Conservation (phyloP, 2,797 vertebrate species). For the Stomatorhinus walkeri region DNA sequence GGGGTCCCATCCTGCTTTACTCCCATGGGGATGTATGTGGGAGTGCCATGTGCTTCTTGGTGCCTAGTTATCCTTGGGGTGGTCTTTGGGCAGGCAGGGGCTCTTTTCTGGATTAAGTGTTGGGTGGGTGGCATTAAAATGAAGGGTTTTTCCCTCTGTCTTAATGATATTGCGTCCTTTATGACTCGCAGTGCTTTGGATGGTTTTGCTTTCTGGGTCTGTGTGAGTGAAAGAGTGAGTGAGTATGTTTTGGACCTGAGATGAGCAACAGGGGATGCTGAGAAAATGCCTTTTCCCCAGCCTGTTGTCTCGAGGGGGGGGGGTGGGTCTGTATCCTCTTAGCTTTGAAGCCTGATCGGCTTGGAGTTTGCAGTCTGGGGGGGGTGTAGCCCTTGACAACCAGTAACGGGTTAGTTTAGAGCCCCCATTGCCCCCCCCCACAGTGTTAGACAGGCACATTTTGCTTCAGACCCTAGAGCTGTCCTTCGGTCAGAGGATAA, state of each 20-base stretch:
- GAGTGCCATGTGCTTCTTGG: background rate
- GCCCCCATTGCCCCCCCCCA: background rate
- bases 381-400: background rate
- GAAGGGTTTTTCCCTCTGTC: background rate
- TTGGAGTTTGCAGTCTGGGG: background rate
- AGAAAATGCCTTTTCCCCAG: background rate
- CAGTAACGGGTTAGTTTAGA: background rate
- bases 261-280: background rate
- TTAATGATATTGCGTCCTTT: background rate
- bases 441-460: background rate
- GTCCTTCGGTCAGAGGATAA: background rate
- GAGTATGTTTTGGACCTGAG: background rate
- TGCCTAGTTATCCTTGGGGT: background rate
- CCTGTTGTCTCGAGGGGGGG: background rate
- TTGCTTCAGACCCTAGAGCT: background rate
- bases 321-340: background rate
- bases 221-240: background rate
- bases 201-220: background rate
- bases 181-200: background rate
- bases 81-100: background rate
- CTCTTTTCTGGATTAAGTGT: background rate
- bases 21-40: background rate
- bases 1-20: background rate
- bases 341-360: background rate
- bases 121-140: background rate